phyloP scores from a whole-genome alignment of 2,797 vertebrate genomes.

The Sorex maritimensis region DNA sequence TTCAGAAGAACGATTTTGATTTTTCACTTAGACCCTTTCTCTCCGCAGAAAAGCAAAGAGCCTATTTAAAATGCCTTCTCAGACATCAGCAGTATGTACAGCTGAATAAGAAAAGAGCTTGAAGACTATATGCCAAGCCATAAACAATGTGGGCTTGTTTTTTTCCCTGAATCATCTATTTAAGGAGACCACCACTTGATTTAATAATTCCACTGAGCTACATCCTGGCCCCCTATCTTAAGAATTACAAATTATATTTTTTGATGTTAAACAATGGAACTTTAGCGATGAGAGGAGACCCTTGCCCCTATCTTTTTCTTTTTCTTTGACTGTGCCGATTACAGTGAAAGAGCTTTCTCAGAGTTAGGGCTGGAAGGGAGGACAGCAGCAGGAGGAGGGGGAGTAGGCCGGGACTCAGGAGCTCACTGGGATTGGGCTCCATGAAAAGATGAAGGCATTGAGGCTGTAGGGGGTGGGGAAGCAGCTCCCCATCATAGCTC shows the following conservation, averaged over 20 bases:
- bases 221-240: neutral
- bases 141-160: neutral
- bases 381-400: neutral
- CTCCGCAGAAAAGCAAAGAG: constrained; percentile 34
- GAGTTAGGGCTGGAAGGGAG: neutral
- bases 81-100: neutral
- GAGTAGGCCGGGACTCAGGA: neutral
- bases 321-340: neutral
- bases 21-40: constrained; percentile 48
- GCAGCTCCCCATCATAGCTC: too few relatives aligned
- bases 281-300: neutral
- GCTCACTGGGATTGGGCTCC: too few relatives aligned
- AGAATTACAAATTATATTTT: neutral
- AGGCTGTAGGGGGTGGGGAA: too few relatives aligned
- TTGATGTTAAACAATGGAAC: neutral
- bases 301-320: neutral
- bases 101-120: neutral
- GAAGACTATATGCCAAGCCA: neutral
- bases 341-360: neutral
- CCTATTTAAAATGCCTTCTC: constrained; percentile 48
- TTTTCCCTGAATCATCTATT: neutral
- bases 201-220: neutral
- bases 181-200: neutral
- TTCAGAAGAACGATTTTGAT: constrained; percentile 54
- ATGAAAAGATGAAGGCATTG: too few relatives aligned